A percentile compares a stretch with the other conserved stretches of the same genome.
Conservation (phyloP, 2,888 invertebrate species). For the Meganola albula region DNA sequence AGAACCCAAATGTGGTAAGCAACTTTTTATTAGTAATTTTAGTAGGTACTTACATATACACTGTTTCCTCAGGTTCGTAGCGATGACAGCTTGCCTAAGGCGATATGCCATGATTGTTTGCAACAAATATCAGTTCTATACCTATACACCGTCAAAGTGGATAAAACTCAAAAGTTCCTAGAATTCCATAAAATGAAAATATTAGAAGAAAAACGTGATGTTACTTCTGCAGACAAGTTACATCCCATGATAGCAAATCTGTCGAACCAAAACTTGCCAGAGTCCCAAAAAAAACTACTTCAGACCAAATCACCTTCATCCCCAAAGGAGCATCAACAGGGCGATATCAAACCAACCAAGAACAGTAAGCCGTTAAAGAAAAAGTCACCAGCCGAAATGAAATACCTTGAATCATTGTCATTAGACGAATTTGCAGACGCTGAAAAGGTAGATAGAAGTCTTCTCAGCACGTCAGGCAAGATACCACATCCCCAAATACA, state of each 20-base stretch:
- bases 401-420: conserved; percentile 62
- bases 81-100: conserved; percentile 66
- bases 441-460: conserved; percentile 54
- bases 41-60: no score
- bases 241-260: conserved; percentile 39
- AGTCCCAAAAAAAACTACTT: conserved; percentile 25
- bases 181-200: conserved; percentile 58
- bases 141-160: conserved; percentile 63
- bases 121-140: conserved; percentile 61
- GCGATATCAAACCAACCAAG: conserved; percentile 44
- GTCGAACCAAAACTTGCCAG: conserved; percentile 36
- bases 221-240: conserved; percentile 29
- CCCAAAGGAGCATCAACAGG: conserved; percentile 57
- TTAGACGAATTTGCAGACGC: conserved; percentile 60
- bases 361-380: conserved; percentile 36
- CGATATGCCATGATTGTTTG: conserved; percentile 70
- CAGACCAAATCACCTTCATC: conserved; percentile 26
- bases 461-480: conserved; percentile 36
- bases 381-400: conserved; percentile 51
- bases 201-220: conserved; percentile 39
- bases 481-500: conserved; percentile 22
- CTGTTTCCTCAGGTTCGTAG: conserved; percentile 56
- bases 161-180: conserved; percentile 67
- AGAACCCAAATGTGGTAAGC: no score
- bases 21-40: no score